Percentiles rank a stretch among this genome's conserved stretches.
These are phyloP conservation scores for Ceyx cyanopectus DNA, from an alignment of 2,113 vertebrate species.

Conservation along the genomic window DNA sequence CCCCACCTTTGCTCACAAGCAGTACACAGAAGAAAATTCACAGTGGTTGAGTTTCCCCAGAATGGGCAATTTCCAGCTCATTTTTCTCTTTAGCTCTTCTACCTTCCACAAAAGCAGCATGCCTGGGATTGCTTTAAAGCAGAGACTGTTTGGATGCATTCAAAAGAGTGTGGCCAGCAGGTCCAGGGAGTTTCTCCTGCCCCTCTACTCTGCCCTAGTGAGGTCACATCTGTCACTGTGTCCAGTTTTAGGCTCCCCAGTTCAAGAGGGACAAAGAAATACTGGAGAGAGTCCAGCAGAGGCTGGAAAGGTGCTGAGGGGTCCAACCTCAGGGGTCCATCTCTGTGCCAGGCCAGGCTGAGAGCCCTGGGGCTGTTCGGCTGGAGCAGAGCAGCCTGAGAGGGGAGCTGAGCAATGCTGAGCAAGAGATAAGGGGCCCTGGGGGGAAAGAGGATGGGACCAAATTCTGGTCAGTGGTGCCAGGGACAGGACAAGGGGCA, in stretches of 20 bases:
- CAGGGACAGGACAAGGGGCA: no score
- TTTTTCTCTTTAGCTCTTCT: background rate
- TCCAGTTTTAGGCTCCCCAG: background rate
- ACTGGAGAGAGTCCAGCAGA: background rate
- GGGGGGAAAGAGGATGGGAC: no score
- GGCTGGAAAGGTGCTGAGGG: no score
- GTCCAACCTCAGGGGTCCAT: no score
- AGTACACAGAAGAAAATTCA: accelerated
- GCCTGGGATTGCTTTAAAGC: background rate
- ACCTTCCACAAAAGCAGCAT: background rate
- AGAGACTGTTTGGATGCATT: background rate
- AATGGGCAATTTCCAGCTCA: accelerated
- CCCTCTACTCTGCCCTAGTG: background rate
- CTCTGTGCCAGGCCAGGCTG: no score
- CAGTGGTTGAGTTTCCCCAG: background rate
- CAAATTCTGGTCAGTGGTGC: no score
- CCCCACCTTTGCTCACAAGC: background rate
- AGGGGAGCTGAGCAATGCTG: no score
- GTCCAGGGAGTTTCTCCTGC: background rate
- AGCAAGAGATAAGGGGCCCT: no score
- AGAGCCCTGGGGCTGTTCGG: no score
- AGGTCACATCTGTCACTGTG: no score
- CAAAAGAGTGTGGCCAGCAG: background rate
- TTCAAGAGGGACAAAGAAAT: background rate
- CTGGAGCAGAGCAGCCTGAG: no score